Evolutionary conservation across 2,797 vertebrate genomes (phyloP), one percentile per base, ranked within the genome.

Genomic region (Oryzias sinensis): DNA sequence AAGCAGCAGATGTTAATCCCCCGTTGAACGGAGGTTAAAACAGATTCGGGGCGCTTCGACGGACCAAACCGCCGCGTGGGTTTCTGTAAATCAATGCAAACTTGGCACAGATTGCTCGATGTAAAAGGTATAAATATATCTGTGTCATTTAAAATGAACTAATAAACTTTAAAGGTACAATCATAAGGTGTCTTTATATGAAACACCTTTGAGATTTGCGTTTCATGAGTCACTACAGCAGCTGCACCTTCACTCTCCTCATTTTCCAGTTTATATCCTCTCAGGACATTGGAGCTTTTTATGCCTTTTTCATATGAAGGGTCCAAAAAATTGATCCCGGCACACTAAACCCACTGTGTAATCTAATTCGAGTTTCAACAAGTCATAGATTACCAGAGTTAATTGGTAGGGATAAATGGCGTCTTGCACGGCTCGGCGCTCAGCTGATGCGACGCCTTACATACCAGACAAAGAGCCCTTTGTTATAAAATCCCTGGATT

Each of bases 401-500:
- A 79, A 87, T 71, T 76, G 70, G 68, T 76, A 79, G 14, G 70
- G 66, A 80, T 83, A 75, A 86, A 77, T 52, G 49, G 40, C 14
- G 43, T 64, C 47, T 64, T 47, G 58, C 57, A 27, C 58, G 20
- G 69, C 57, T 68, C 56, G 17, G n/a, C 15, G 1, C 81, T 77
- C 72, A 85, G 77, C 74, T 71, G 72, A 78, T 77, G 66, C 4
- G 27, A 72, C 62, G 59, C 52, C 50, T 64, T 65, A 56, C 17
- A 20, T 65, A 56, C 75, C 72, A 62, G 55, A 81, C 76, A 88
- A 80, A 82, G 58, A 75, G 43, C 60, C 72, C 66, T 78, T 86
- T 84, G 84, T 86, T 71, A 54, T 37, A 53, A 81, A 84, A 82
- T 76, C 57, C 49, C 20, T 55, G 62, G 70, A 79, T 81, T 76